Evolutionary conservation across 1,140 invertebrate species (phyloP).

Genomic region (Penaeus japonicus): DNA sequence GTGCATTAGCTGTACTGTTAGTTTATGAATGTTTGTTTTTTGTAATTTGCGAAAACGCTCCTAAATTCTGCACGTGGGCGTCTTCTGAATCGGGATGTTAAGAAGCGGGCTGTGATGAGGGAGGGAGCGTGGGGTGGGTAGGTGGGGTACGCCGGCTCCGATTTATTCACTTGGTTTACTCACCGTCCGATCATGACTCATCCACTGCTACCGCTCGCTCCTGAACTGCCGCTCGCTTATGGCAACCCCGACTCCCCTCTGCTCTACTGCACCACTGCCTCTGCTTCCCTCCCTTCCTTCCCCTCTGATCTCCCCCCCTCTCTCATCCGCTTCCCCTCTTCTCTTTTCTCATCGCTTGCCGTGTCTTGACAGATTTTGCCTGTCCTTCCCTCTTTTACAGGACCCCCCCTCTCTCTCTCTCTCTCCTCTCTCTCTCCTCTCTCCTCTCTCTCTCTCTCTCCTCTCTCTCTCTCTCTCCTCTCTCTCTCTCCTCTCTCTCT

Average conservation of each 20-base stretch:
- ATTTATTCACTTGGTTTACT: conserved; percentile 47
- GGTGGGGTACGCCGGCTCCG: conserved; percentile 20
- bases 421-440: neutral
- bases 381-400: neutral
- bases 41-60: no score
- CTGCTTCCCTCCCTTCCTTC: neutral
- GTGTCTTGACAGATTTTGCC: no score
- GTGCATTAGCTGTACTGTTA: no score
- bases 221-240: no score
- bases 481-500: neutral
- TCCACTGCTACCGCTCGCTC: neutral
- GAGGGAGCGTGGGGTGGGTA: neutral
- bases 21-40: no score
- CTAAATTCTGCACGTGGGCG: neutral
- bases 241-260: no score
- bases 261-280: no score
- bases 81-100: neutral
- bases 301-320: neutral
- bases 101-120: neutral
- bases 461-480: neutral
- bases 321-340: neutral
- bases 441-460: neutral
- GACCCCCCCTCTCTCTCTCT: neutral
- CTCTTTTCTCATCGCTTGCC: neutral
- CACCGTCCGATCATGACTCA: conserved; percentile 52